Conservation (phyloP, 2,113 vertebrate genomes). For the Dasypus novemcinctus region DNA sequence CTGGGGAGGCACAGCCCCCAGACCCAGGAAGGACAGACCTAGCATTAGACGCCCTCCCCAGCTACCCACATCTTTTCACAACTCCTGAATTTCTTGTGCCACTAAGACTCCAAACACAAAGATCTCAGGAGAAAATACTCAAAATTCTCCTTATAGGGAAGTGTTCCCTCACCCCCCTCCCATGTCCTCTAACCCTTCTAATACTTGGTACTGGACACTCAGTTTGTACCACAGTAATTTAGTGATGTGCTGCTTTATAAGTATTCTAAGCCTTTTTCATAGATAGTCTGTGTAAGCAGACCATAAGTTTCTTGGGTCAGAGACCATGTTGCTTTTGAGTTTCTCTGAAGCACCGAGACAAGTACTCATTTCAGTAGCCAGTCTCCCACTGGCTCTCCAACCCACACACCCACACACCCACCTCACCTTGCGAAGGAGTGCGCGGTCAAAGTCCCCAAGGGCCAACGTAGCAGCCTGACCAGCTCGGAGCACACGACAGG, state of each 20-base stretch:
- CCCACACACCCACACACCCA: constrained; percentile 52
- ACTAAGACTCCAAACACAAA: not conserved
- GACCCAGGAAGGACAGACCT: constrained; percentile 31
- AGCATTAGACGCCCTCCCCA: not conserved
- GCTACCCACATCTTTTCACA: not conserved
- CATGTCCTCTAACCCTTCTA: not conserved
- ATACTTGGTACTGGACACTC: not conserved
- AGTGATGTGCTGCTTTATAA: not conserved
- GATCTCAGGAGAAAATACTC: not conserved
- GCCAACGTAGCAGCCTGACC: constrained; percentile 97
- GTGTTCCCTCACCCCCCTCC: not conserved
- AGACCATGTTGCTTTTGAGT: not conserved
- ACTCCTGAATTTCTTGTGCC: not conserved
- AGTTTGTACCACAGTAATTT: not conserved
- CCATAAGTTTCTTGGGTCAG: not conserved
- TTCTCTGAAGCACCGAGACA: not conserved
- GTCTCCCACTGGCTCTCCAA: constrained; percentile 12
- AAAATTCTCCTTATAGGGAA: not conserved
- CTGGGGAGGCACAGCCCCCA: constrained; percentile 79
- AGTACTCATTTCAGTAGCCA: not conserved
- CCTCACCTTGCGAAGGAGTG: constrained; percentile 95
- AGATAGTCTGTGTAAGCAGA: not conserved
- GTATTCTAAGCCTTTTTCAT: not conserved
- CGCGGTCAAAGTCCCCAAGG: constrained; percentile 93
- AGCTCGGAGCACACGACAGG: constrained; percentile 94